Base-by-base conservation (phyloP, 2,888 invertebrate species). In the Nipponacmea schrenckii region DNA sequence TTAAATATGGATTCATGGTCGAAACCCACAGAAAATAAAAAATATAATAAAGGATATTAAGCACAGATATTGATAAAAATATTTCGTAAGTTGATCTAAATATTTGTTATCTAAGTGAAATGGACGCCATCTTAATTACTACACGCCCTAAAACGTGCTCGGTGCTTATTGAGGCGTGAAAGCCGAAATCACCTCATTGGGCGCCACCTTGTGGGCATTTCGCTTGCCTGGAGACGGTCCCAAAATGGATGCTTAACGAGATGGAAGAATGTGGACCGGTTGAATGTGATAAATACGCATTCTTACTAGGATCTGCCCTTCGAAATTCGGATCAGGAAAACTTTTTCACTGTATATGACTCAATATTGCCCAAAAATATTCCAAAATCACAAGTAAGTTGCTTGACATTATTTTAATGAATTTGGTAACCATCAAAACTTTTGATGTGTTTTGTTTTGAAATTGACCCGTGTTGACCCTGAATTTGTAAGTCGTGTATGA, bases 231-330 rank as follows among this genome's bases (percentile, higher is more conserved):
- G 56, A 56, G 56, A 56, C 56, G 24, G 56, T 56, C 56, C 56
- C 67, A 71, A 71, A 24, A 71, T 71, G 71, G 71, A 66, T 62
- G 66, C 26, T 17, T 46, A 44, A 39, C 56, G 67, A 67, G 64
- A 75, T 75, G 75, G 75, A 73, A 31, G 48, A 45, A 45, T 56
- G 56, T 56, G 56, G 24, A 56, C 56, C 56, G 20, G 56, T 80
- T 69, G 84, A 84, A 80, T 81, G 79, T 69, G 81, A 79, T 74
- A 84, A 83, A 79, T 85, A 84, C 78, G 83, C 85, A 72, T 84
- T 85, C 77, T 78, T 86, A 24, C 75, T 86, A 70, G 86, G 84
- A 74, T 84, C 84, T 78, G 84, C 86, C 68, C 79, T 86, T 64
- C 80, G 82, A 77, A 83, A 82, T 78, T 83, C 84, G 74, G 85